phyloP scores from a whole-genome alignment of 2,113 vertebrate genomes.

The Proterorhinus semilunaris region DNA sequence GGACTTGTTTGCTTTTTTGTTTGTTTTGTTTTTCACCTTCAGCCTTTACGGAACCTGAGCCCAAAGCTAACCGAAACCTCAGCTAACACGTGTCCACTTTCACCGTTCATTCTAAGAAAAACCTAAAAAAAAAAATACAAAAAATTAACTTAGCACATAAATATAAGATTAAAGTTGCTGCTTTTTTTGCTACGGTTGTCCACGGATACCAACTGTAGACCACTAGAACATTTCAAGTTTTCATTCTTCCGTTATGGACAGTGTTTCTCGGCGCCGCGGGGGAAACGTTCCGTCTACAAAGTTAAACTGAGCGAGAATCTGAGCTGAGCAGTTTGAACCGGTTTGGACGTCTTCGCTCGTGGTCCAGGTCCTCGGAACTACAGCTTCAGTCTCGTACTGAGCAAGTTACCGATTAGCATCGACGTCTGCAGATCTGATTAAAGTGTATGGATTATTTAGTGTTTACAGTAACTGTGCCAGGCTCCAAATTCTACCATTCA shows the following conservation, averaged over 20 bases:
- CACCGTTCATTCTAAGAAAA: background rate
- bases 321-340: background rate
- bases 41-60: constrained; percentile 39
- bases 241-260: constrained; percentile 53
- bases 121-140: constrained; percentile 9
- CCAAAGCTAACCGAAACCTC: constrained; percentile 52
- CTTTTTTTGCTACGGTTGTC: constrained; percentile 72
- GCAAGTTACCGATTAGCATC: too few relatives aligned
- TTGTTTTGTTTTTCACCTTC: constrained; percentile 23
- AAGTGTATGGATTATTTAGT: too few relatives aligned
- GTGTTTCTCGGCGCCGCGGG: constrained; percentile 33
- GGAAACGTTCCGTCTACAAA: background rate
- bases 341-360: too few relatives aligned
- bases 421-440: too few relatives aligned
- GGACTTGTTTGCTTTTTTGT: constrained; percentile 16
- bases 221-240: constrained; percentile 69
- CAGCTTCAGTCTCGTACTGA: too few relatives aligned
- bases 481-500: too few relatives aligned
- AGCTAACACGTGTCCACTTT: constrained; percentile 7
- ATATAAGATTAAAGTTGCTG: constrained; percentile 63
- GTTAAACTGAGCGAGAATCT: background rate
- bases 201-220: constrained; percentile 68
- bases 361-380: too few relatives aligned
- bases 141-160: constrained; percentile 43
- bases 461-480: too few relatives aligned